Percentiles rank a stretch among this genome's conserved stretches.
These are phyloP conservation scores for Stictocephala bisonia DNA, from an alignment of 2,888 invertebrate genomes.

Conservation along the genomic window DNA sequence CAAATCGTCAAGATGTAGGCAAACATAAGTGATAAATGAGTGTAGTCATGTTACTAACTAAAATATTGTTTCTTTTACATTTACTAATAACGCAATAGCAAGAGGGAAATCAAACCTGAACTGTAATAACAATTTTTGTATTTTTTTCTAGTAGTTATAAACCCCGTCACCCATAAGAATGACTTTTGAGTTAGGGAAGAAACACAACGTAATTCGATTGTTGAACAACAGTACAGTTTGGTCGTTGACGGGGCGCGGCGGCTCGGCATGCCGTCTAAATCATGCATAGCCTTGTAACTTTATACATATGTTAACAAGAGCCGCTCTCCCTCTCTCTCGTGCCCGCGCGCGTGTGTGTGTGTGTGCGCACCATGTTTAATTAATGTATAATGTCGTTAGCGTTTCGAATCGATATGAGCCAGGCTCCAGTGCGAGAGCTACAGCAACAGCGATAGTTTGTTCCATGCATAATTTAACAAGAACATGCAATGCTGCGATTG, in stretches of 20 bases:
- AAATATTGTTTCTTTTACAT: no score
- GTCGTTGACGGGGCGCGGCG: neutral
- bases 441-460: constrained; percentile 47
- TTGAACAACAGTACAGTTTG: neutral
- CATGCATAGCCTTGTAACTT: constrained; percentile 54
- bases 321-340: constrained; percentile 17
- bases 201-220: no score
- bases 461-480: constrained; percentile 48
- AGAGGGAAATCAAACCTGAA: no score
- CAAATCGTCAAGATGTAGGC: no score
- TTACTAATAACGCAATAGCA: no score
- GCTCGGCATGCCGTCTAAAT: constrained; percentile 43
- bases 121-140: no score
- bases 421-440: constrained; percentile 43
- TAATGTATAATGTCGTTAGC: constrained; percentile 54
- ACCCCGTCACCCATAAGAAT: no score
- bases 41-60: no score
- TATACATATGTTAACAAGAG: constrained; percentile 55
- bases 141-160: no score
- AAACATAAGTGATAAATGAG: no score
- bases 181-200: no score
- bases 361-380: constrained; percentile 52
- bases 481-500: constrained; percentile 47
- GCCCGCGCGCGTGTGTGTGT: constrained; percentile 34
- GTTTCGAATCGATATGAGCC: constrained; percentile 37